Base-by-base conservation (phyloP, 1,140 invertebrate genomes). In the Lordiphosa mommai region DNA sequence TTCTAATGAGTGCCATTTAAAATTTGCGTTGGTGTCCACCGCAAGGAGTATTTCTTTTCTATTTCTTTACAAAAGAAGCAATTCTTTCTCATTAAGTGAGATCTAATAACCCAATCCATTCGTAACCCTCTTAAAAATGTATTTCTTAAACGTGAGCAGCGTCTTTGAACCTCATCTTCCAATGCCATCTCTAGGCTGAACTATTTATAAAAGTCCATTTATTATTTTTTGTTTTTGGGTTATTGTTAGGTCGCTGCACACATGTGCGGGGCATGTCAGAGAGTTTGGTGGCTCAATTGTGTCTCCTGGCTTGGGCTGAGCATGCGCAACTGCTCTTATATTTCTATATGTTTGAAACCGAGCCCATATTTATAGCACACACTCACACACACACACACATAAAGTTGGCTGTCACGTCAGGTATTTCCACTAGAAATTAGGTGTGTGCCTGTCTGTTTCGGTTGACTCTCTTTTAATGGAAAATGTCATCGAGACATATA, bases 241-340 rank as follows among this genome's bases (percentile, higher is more conserved):
- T 59, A 51, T 65, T 16, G 43, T 55, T 29, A 5, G 12, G 4
- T 10, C 32, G 3, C 13, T 13, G 36, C 37, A 47, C 72, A 72
- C 63, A 65, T 82, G 71, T 74, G 76, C 56, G 70, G 53, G 60
- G 76, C 67, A 80, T 80, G 76, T 72, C 68, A 40, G 57, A 41
- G 67, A 63, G 38, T 73, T 55, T 55, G 58, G 36, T 64, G 46
- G 27, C 56, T 58, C 32, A 66, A 23, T 23, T 23, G 20, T 23
- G 20, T 23, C 20, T 23, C 20, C 46, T 41, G 17, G 36, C 33
- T 33, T 33, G 23, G 14, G 46, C 48, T 53, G 76, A 20, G 74
- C 72, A 76, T 71, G 72, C 72, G 72, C 72, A 44, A 49, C 70
- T 72, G 76, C 48, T 61, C 74, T 79, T 47, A 61, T 79, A 61